These are phyloP conservation scores for Torymus texanus DNA, from an alignment of 2,888 invertebrate genomes.

Conservation along the genomic window DNA sequence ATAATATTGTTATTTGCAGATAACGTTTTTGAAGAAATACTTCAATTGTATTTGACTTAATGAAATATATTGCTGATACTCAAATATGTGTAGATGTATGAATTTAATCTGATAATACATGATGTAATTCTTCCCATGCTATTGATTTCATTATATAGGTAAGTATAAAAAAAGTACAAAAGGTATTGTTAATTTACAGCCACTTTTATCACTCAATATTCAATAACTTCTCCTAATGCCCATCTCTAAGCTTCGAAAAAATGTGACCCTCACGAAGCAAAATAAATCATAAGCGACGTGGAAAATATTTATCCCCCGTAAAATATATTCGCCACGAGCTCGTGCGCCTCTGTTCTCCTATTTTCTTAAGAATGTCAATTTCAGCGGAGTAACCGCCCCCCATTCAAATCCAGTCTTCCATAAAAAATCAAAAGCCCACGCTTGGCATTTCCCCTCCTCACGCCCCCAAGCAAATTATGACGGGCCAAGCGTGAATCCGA, in stretches of 20 bases:
- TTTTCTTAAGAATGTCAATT: slow-evolving; percentile 6
- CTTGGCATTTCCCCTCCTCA: neutral
- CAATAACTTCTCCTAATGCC: neutral
- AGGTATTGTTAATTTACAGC: no score
- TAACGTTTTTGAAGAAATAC: no score
- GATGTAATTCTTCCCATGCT: no score
- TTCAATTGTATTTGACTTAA: no score
- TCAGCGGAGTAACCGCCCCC: neutral
- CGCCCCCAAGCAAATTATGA: slow-evolving; percentile 2
- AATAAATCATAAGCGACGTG: neutral
- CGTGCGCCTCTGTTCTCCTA: neutral
- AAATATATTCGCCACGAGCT: neutral
- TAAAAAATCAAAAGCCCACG: slow-evolving; percentile 10
- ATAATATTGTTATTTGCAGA: no score
- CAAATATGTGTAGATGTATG: no score
- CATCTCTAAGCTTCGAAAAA: neutral
- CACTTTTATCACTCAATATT: no score
- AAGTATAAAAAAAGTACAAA: no score
- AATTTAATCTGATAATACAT: no score
- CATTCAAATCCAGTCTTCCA: slow-evolving; percentile 17
- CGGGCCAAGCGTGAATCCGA: neutral
- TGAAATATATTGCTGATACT: no score
- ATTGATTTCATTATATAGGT: no score
- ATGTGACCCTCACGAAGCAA: neutral
- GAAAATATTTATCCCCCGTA: slow-evolving; percentile 9